phyloP scores from a whole-genome alignment of 2,113 vertebrate species.

The Seriola aureovittata region DNA sequence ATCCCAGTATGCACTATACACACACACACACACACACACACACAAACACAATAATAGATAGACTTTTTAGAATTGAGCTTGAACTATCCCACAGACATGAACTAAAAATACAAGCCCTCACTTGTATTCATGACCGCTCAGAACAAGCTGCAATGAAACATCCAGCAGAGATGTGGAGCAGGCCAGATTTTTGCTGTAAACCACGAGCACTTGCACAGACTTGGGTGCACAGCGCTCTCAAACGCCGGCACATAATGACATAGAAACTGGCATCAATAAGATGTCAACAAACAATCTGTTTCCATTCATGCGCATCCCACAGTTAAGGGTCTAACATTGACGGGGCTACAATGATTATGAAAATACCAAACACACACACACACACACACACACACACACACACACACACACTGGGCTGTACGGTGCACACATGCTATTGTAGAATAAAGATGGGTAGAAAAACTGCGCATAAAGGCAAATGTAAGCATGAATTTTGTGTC shows the following conservation, averaged over 20 bases:
- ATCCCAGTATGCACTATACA: constrained; percentile 28
- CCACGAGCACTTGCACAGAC: constrained; percentile 49
- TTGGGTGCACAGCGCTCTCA: constrained; percentile 18
- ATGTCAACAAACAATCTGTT: constrained; percentile 66
- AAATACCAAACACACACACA: constrained; percentile 29
- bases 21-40: constrained; percentile 37
- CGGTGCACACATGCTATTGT: not conserved
- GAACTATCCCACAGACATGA: constrained; percentile 62
- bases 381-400: constrained; percentile 14
- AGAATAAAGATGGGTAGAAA: not conserved
- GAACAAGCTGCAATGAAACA: constrained; percentile 55
- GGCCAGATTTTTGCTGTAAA: constrained; percentile 26
- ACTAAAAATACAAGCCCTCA: constrained; percentile 64
- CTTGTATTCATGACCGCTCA: constrained; percentile 59
- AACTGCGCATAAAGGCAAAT: not conserved
- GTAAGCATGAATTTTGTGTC: constrained; percentile 4
- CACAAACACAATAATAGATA: constrained; percentile 42
- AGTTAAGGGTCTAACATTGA: constrained; percentile 16
- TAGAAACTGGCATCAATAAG: constrained; percentile 50
- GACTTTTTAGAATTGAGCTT: constrained; percentile 28
- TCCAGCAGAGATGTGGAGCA: constrained; percentile 42
- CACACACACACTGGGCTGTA: not conserved
- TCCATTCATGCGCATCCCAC: constrained; percentile 53
- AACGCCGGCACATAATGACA: constrained; percentile 47
- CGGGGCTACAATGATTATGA: not conserved